These are phyloP conservation scores for Forbesichthys papilliferus DNA, from an alignment of 2,113 vertebrate species.

Conservation along the genomic window DNA sequence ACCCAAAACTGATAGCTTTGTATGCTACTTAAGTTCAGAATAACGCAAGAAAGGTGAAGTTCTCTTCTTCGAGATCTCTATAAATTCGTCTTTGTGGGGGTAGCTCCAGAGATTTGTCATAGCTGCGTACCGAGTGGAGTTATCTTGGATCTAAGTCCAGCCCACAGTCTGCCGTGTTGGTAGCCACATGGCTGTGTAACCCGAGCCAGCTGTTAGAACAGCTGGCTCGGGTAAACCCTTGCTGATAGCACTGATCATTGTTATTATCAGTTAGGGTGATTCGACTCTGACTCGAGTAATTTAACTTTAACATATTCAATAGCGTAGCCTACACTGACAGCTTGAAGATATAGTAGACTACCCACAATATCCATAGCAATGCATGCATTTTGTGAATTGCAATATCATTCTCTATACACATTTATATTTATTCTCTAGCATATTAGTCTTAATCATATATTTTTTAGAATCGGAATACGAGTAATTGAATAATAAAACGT, in stretches of 20 bases:
- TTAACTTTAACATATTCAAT: background rate
- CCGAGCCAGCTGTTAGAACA: slow-evolving; percentile 69
- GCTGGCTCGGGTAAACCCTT: slow-evolving; percentile 57
- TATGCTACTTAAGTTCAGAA: background rate
- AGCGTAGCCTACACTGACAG: background rate
- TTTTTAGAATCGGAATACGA: background rate
- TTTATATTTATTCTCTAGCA: too few relatives aligned
- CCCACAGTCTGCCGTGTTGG: slow-evolving; percentile 49
- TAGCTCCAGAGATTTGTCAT: slow-evolving; percentile 55
- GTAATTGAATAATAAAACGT: background rate
- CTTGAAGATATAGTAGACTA: background rate
- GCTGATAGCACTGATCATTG: background rate
- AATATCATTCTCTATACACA: too few relatives aligned
- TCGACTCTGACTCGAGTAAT: background rate
- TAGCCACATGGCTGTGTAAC: slow-evolving; percentile 36
- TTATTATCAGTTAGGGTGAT: background rate
- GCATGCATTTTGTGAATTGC: too few relatives aligned
- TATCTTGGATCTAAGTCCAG: slow-evolving; percentile 52
- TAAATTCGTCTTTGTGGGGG: slow-evolving; percentile 6
- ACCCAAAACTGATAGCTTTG: slow-evolving; percentile 27
- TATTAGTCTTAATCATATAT: background rate
- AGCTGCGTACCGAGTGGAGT: slow-evolving; percentile 27
- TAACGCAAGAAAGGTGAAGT: background rate
- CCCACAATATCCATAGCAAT: too few relatives aligned
- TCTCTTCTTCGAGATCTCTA: background rate